Conservation (phyloP, 1,140 invertebrate species). For the Cyclargus thomasi region DNA sequence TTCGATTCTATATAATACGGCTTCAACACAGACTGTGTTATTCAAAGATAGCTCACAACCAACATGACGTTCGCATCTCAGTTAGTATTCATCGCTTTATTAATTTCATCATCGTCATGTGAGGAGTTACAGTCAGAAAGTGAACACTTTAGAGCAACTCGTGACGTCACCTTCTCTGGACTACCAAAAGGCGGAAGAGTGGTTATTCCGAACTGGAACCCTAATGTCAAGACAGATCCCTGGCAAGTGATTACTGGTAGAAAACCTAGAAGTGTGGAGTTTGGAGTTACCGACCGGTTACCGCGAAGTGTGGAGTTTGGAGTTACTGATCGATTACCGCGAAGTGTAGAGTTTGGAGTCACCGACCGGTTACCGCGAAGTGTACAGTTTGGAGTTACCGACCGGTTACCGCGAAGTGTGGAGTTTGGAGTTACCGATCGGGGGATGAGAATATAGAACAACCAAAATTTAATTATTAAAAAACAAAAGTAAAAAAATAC, state of each 20-base stretch:
- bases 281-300: not conserved
- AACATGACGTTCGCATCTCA: not conserved
- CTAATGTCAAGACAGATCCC: constrained; percentile 12
- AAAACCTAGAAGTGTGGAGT: constrained; percentile 11
- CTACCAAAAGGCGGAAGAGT: constrained; percentile 7
- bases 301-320: not conserved
- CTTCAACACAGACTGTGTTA: not conserved
- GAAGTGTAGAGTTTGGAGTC: not conserved
- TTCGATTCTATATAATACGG: not conserved
- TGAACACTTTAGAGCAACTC: not conserved
- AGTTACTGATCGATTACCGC: not conserved
- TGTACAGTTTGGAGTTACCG: not conserved
- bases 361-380: too few relatives aligned
- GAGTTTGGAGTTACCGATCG: not conserved
- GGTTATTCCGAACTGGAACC: constrained; percentile 19
- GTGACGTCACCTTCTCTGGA: constrained; percentile 2
- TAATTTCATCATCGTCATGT: constrained; percentile 1
- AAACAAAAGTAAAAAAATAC: too few relatives aligned
- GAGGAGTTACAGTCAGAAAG: not conserved
- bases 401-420: not conserved
- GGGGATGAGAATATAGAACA: not conserved
- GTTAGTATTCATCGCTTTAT: constrained; percentile 1
- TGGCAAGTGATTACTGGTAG: constrained; percentile 8
- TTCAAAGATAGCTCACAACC: not conserved
- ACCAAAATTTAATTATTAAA: too few relatives aligned